A percentile compares a stretch with the other conserved stretches of the same genome.
Evolutionary conservation across 2,888 invertebrate species (phyloP).

Genomic region (Amorpha juglandis): DNA sequence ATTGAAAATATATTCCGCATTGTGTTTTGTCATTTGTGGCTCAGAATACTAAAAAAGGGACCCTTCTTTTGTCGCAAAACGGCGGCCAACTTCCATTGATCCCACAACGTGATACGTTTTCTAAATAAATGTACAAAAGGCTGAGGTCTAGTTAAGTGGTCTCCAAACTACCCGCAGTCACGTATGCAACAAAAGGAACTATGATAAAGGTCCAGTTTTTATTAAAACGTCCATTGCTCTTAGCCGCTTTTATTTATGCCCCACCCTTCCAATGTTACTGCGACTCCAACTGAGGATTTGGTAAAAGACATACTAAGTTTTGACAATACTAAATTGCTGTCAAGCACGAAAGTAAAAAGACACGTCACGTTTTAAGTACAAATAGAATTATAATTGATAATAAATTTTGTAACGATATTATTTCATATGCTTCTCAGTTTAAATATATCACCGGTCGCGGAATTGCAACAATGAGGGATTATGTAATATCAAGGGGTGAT

Average conservation of each 20-base stretch:
- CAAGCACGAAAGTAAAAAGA: too few species aligned
- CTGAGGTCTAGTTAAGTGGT: slow-evolving; percentile 49
- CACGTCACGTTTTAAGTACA: not conserved
- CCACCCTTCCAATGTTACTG: slow-evolving; percentile 34
- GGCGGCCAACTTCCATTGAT: slow-evolving; percentile 40
- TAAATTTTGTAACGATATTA: too few species aligned
- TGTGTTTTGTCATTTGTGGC: slow-evolving; percentile 49
- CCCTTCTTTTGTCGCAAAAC: slow-evolving; percentile 49
- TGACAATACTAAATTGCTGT: not conserved
- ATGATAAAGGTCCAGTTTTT: slow-evolving; percentile 68
- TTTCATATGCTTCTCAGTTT: too few species aligned
- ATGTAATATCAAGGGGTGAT: not conserved
- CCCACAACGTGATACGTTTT: slow-evolving; percentile 33
- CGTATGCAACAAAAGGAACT: slow-evolving; percentile 66
- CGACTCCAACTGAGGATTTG: slow-evolving; percentile 13
- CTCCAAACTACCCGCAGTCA: slow-evolving; percentile 55
- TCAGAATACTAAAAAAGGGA: slow-evolving; percentile 50
- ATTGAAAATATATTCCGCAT: slow-evolving; percentile 41
- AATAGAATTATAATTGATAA: too few species aligned
- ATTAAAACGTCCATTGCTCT: slow-evolving; percentile 63
- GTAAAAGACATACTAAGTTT: not conserved
- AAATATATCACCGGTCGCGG: too few species aligned
- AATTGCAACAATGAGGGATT: too few species aligned
- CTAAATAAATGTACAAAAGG: slow-evolving; percentile 32
- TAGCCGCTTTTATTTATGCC: slow-evolving; percentile 63